Conservation (phyloP, 2,888 invertebrate genomes). For the Rotaria socialis region DNA sequence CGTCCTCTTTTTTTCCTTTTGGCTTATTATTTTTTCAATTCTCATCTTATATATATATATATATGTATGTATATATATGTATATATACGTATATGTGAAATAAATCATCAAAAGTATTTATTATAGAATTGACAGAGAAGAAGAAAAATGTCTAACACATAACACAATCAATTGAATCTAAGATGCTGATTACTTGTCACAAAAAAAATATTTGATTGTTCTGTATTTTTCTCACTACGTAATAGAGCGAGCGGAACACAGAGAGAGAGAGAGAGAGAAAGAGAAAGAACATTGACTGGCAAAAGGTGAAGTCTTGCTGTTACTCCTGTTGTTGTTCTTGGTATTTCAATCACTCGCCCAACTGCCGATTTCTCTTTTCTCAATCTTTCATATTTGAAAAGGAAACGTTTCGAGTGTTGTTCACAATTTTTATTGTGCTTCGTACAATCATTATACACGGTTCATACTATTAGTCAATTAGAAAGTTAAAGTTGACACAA, state of each 20-base stretch:
- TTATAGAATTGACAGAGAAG: too few relatives aligned
- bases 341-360: not conserved
- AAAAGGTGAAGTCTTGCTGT: not conserved
- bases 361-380: too few relatives aligned
- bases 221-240: not conserved
- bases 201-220: conserved; percentile 4
- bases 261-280: too few relatives aligned
- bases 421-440: not conserved
- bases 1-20: not conserved
- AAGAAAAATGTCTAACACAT: too few relatives aligned
- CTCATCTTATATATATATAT: not conserved
- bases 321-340: not conserved
- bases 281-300: not conserved
- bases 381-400: not conserved
- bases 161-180: too few relatives aligned
- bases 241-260: too few relatives aligned
- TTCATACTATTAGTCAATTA: not conserved
- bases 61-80: not conserved
- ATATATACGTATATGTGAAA: not conserved
- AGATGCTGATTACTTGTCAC: too few relatives aligned
- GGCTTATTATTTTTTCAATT: not conserved
- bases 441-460: not conserved
- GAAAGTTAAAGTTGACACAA: not conserved
- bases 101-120: not conserved
- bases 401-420: not conserved